A percentile compares a stretch with the other conserved stretches of the same genome.
Conservation (phyloP, 2,888 invertebrate genomes). For the Apotomis capreana region DNA sequence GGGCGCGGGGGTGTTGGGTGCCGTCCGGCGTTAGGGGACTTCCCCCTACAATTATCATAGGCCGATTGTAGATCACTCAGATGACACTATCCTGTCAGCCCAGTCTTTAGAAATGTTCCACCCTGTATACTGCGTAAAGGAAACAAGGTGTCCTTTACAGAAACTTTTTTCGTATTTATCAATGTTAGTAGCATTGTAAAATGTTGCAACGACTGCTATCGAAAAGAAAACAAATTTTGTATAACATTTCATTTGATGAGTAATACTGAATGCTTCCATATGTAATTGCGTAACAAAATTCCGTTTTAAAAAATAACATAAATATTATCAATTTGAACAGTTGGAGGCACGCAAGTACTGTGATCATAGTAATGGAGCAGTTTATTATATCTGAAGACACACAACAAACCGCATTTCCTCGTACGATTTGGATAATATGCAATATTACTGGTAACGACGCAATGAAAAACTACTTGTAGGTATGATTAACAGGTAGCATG, state of each 20-base stretch:
- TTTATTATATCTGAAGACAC: conserved; percentile 64
- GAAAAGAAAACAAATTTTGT: conserved; percentile 14
- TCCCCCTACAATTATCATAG: too few species aligned
- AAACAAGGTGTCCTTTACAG: too few species aligned
- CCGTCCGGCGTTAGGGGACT: too few species aligned
- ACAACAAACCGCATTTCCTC: conserved; percentile 68
- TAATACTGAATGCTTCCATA: conserved; percentile 5
- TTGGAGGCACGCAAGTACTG: conserved; percentile 50
- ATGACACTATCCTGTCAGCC: too few species aligned
- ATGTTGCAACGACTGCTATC: conserved; percentile 12
- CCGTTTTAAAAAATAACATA: conserved; percentile 33
- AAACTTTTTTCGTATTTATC: not conserved
- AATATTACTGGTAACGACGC: conserved; percentile 49
- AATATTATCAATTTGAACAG: conserved; percentile 43
- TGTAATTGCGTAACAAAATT: conserved; percentile 28
- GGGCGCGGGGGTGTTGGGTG: too few species aligned
- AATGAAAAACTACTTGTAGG: conserved; percentile 52
- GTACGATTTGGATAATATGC: conserved; percentile 62
- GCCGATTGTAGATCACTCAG: too few species aligned
- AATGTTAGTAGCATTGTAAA: not conserved
- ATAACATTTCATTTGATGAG: not conserved
- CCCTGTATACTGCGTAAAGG: too few species aligned
- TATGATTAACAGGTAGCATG: not conserved
- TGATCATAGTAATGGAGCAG: conserved; percentile 60
- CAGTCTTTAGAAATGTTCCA: too few species aligned